Conservation (phyloP, 2,113 vertebrate genomes). For the Notarius lentiginosus region DNA sequence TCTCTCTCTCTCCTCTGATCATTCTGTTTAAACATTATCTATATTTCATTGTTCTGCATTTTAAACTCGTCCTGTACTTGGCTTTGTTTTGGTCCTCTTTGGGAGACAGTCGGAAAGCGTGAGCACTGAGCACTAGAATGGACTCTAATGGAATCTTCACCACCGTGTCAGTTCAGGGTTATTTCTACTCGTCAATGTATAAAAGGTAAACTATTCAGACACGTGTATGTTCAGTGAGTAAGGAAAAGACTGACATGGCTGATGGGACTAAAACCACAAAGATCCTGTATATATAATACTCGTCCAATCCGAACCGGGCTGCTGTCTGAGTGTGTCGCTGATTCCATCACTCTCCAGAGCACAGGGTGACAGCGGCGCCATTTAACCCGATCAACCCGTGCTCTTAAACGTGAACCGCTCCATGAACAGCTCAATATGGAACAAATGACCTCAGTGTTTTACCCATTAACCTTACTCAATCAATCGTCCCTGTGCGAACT, state of each 20-base stretch:
- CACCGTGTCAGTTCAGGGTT: not conserved
- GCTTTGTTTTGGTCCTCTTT: not conserved
- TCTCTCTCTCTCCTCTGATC: not conserved
- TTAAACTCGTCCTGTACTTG: not conserved
- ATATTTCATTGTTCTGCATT: not conserved
- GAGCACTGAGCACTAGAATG: not conserved
- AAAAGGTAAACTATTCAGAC: not conserved
- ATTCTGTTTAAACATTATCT: not conserved
- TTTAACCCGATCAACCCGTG: conserved; percentile 23
- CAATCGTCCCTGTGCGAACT: conserved; percentile 2
- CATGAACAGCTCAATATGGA: conserved; percentile 15
- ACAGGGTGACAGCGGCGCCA: conserved; percentile 2
- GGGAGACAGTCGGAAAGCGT: not conserved
- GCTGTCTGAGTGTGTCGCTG: not conserved
- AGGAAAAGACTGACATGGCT: not conserved
- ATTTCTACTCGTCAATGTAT: not conserved
- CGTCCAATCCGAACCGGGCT: not conserved
- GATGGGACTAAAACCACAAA: not conserved
- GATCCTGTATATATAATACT: not conserved
- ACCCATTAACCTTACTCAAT: conserved; percentile 1
- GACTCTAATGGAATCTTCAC: not conserved
- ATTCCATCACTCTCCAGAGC: conserved; percentile 17
- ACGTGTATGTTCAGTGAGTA: not conserved
- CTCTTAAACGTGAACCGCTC: not conserved
- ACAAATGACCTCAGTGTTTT: conserved; percentile 11